These are phyloP conservation scores for Microtus montanus DNA, from an alignment of 2,113 vertebrate genomes.

Conservation along the genomic window DNA sequence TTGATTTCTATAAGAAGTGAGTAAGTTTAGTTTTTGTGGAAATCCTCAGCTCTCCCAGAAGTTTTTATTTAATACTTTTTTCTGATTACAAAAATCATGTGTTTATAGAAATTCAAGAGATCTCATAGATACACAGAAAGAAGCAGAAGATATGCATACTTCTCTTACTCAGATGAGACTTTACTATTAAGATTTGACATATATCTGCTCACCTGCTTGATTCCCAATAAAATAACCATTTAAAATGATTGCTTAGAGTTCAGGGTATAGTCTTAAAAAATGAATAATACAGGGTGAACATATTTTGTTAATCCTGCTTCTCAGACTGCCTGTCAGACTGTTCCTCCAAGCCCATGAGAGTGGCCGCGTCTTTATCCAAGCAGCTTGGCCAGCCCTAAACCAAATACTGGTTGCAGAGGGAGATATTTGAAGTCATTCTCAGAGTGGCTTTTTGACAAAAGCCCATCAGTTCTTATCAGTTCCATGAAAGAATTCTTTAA, in stretches of 20 bases:
- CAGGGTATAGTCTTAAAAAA: background rate
- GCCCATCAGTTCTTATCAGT: slow-evolving; percentile 13
- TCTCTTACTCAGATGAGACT: background rate
- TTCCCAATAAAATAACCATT: background rate
- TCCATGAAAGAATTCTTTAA: slow-evolving; percentile 40
- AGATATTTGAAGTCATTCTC: slow-evolving; percentile 21
- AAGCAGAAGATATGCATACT: slow-evolving; percentile 7
- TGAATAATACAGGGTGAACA: background rate
- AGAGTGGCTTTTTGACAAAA: slow-evolving; percentile 35
- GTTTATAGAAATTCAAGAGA: slow-evolving; percentile 21
- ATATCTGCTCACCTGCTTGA: background rate
- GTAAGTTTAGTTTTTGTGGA: slow-evolving; percentile 29
- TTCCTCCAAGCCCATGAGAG: background rate
- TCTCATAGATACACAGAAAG: slow-evolving; percentile 29
- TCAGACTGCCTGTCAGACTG: background rate
- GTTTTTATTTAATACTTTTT: slow-evolving; percentile 32
- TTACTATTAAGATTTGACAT: background rate
- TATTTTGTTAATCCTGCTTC: background rate
- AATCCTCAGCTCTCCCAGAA: slow-evolving; percentile 1
- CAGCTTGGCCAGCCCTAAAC: background rate
- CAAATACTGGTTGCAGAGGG: slow-evolving; percentile 1
- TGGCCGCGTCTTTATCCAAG: background rate
- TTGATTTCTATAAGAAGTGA: slow-evolving; percentile 42
- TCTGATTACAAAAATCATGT: slow-evolving; percentile 11
- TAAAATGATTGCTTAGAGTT: background rate